Base-by-base conservation (phyloP, 1,140 invertebrate genomes). In the Trichonephila clavipes region DNA sequence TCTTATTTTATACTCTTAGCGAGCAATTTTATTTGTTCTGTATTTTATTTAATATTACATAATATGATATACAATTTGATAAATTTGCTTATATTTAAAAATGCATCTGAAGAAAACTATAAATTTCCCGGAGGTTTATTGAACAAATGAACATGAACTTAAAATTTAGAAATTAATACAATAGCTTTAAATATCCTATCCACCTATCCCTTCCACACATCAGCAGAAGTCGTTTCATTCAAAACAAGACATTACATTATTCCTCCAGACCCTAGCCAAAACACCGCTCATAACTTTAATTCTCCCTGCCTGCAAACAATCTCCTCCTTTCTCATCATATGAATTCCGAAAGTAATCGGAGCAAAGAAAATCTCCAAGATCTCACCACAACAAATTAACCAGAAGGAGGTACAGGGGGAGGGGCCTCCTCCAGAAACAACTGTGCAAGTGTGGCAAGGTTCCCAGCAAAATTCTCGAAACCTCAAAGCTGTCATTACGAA, bases 401-500 rank as follows among this genome's bases (percentile, higher is more conserved):
- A n/a, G 4, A 2, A 40, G 18, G 12, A 51, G 51, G 51, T 7
- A 12, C 10, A 12, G 7, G 51, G 51, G 51, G 51, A 12, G 51
- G 10, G 24, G 24, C 34, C 28, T 18, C 72, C 28, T 77, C 72
- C 72, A 28, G 34, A 28, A 77, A 77, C 72, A 77, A 24, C 58
- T 85, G 44, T 40, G 59, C 59, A 61, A 40, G 19, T 87, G 34
- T 4, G 59, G 59, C 24, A 58, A 34, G 10, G 28, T 34, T 28
- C 18, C 12, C 87, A 28, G n/a, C n/a, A 28, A 44, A 40, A 64
- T 51, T 16, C 66, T 58, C 44, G 34, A 90, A 77, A 77, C 88
- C 66, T 77, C 88, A 81, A 81, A 81, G 88, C 88, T 90, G 88
- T 90, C 88, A 90, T 90, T 90, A 90, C 66, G 34, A 58, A 77